Evolutionary conservation across 2,113 vertebrate species (phyloP).

Genomic region (Hassar affinis): DNA sequence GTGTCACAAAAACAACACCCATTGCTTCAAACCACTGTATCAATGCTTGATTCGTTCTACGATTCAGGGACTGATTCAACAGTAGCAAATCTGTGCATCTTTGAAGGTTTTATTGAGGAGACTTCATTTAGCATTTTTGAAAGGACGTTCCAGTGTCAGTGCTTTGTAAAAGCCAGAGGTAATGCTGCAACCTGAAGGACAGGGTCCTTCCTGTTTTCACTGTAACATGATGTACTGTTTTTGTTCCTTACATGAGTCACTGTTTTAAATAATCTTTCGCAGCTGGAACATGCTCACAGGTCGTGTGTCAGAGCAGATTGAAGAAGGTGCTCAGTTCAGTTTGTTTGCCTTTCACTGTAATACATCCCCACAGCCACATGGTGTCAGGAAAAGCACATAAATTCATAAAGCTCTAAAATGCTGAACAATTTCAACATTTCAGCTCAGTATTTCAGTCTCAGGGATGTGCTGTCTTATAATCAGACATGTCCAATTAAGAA

Average conservation of each 20-base stretch:
- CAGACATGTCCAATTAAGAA: not conserved
- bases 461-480: not conserved
- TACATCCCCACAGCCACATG: conserved; percentile 24
- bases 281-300: not conserved
- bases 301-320: not conserved
- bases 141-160: not conserved
- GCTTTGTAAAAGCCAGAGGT: not conserved
- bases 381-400: conserved; percentile 40
- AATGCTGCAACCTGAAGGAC: not conserved
- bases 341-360: conserved; percentile 4
- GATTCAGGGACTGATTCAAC: too few relatives aligned
- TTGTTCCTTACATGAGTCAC: not conserved
- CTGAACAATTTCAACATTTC: not conserved
- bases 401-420: not conserved
- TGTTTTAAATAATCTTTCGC: not conserved
- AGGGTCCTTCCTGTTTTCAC: not conserved
- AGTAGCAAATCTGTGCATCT: too few relatives aligned
- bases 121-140: not conserved
- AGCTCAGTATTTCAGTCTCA: not conserved
- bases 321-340: not conserved
- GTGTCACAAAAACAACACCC: too few relatives aligned
- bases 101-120: not conserved
- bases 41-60: too few relatives aligned
- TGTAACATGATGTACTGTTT: not conserved
- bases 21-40: too few relatives aligned